Base-by-base conservation (phyloP, 2,113 vertebrate species). In the Leucoraja erinaceus region DNA sequence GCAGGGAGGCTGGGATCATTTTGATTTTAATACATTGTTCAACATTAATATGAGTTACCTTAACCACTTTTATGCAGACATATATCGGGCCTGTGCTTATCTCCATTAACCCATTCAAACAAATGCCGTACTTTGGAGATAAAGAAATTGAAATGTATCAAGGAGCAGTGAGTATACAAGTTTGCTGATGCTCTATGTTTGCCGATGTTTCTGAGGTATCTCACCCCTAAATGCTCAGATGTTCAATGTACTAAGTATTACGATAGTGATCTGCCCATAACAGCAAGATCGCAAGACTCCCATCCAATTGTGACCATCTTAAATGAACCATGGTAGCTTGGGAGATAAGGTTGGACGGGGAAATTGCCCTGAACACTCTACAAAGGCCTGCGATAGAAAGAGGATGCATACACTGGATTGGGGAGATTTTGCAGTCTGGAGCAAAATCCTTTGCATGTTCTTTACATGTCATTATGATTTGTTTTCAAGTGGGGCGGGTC, bases 141-240 rank as follows among this genome's bases (percentile, higher is more conserved):
- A 99, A 98, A 94, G 99, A 99, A 96, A 96, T 99, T 76, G 99
- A 99, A 95, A 97, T 99, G 97, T 99, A 99, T 95, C 99, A 99
- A 95, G 99, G 99, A 94, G 97, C 99, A 76, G 98, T 99, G 97
- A 99, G 99, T 98, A 94, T 88, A 77, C 16, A 31, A 4, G 38
- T 20, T 61, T 56, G 77, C 31, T 83, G 38, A 22, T 83, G 16
- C 9, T 59, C 33, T 1, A 4, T 54, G 16, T 47, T 6, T 20
- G 11, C 5, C 22, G 83, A 63, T 11, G 61, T 86, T 86, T 63
- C 11, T 3, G 59, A 28, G 9, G 54, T 56, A 28, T n/a, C n/a
- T n/a, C n/a, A n/a, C n/a, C n/a, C n/a, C n/a, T 14, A 4, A n/a
- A 12, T 9, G 56, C 83, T 86, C 28, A 63, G 4, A 12, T 31